Evolutionary conservation across 2,888 invertebrate genomes (phyloP).

Genomic region (Athalia cordata): DNA sequence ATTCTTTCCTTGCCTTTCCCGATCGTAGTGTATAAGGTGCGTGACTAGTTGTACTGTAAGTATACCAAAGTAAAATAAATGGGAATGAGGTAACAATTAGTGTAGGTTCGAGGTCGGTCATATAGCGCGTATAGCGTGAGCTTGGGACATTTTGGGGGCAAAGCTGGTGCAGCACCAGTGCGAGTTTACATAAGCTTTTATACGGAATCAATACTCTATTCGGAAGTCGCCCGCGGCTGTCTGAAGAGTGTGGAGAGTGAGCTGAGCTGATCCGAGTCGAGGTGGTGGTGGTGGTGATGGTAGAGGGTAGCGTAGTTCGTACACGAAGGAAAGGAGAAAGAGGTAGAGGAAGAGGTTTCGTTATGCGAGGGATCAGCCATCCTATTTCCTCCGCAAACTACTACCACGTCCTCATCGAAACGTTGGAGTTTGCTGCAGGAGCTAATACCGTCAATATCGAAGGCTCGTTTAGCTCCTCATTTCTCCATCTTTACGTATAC

Average conservation of each 20-base stretch:
- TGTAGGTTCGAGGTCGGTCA: slow-evolving; percentile 11
- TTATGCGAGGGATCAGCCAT: no score
- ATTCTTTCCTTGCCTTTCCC: no score
- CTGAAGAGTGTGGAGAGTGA: slow-evolving; percentile 28
- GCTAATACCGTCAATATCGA: slow-evolving; percentile 29
- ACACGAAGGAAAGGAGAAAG: no score
- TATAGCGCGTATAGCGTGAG: slow-evolving; percentile 16
- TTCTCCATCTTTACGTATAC: slow-evolving; percentile 8
- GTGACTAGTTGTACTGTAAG: neutral
- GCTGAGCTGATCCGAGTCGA: slow-evolving; percentile 43
- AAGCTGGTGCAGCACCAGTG: slow-evolving; percentile 42
- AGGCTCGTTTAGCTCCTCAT: no score
- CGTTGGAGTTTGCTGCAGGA: no score
- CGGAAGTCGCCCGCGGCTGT: slow-evolving; percentile 49
- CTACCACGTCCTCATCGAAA: no score
- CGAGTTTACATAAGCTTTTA: slow-evolving; percentile 56
- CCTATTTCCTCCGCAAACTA: no score
- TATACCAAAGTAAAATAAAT: neutral
- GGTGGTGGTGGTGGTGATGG: slow-evolving; percentile 36
- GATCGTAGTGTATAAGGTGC: no score
- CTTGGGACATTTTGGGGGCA: slow-evolving; percentile 20
- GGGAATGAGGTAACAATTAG: slow-evolving; percentile 3
- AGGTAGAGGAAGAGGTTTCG: no score
- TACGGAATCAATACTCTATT: slow-evolving; percentile 56
- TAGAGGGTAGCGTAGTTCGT: no score